Evolutionary conservation across 2,113 vertebrate species (phyloP).

Genomic region (Microtus richardsoni): DNA sequence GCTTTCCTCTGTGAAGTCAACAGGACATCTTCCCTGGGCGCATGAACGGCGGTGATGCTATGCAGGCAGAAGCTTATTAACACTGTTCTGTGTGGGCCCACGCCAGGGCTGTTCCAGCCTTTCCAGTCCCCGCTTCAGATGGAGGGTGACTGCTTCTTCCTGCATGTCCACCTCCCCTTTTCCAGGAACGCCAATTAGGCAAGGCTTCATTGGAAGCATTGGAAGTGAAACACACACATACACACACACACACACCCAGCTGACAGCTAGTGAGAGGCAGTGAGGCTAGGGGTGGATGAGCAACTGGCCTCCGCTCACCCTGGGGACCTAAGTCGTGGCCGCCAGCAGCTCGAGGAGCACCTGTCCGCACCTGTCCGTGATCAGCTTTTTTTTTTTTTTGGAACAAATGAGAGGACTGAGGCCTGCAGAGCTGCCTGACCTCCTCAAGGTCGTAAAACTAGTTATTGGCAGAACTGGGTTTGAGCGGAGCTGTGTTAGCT

Average conservation of each 20-base stretch:
- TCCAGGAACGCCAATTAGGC: constrained; percentile 56
- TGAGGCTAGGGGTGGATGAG: neutral
- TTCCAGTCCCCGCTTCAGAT: constrained; percentile 25
- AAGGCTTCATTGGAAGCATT: constrained; percentile 55
- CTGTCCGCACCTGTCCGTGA: neutral
- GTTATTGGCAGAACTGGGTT: neutral
- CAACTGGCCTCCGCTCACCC: fast-evolving
- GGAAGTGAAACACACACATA: neutral
- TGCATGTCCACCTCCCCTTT: neutral
- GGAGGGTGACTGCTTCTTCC: constrained; percentile 42
- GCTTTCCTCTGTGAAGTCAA: neutral
- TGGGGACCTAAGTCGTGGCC: neutral
- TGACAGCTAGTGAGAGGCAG: neutral
- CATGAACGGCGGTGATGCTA: neutral
- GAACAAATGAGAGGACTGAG: neutral
- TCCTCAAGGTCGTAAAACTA: constrained; percentile 29
- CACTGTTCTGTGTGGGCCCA: neutral
- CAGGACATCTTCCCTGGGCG: constrained; percentile 46
- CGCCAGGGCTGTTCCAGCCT: constrained; percentile 19
- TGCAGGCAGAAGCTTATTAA: neutral
- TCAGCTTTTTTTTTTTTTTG: neutral
- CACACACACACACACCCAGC: neutral
- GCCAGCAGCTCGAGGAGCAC: neutral
- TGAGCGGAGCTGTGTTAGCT: neutral
- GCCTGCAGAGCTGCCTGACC: constrained; percentile 1